These are phyloP conservation scores for Gobius niger DNA, from an alignment of 2,113 vertebrate genomes.

Conservation along the genomic window DNA sequence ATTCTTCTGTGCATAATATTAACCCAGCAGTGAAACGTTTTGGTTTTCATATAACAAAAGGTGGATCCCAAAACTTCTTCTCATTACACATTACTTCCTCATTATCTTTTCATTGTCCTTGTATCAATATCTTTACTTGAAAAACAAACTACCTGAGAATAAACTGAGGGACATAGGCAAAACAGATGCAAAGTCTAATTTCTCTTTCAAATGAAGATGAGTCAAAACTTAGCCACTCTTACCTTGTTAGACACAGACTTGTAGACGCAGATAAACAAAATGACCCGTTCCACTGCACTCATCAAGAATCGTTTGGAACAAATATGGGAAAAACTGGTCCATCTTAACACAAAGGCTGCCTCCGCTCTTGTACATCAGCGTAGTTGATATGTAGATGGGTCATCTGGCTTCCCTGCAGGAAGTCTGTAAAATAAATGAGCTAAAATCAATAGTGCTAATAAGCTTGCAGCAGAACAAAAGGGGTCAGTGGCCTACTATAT, in stretches of 20 bases:
- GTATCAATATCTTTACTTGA: no score
- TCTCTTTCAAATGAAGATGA: conserved; percentile 10
- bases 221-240: not conserved
- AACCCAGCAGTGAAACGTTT: not conserved
- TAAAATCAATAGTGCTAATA: conserved; percentile 70
- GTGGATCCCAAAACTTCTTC: no score
- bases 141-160: no score
- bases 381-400: conserved; percentile 56
- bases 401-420: conserved; percentile 55
- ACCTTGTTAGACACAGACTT: not conserved
- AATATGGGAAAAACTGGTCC: not conserved
- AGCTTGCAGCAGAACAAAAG: conserved; percentile 63
- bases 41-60: conserved; percentile 19
- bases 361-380: conserved; percentile 18
- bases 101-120: no score
- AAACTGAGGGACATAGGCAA: no score
- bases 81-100: no score
- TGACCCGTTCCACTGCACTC: not conserved
- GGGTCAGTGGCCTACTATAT: conserved; percentile 55
- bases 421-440: conserved; percentile 53
- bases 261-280: not conserved
- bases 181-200: not conserved
- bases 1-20: not conserved
- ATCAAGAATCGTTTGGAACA: not conserved
- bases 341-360: not conserved